A percentile compares a stretch with the other conserved stretches of the same genome.
Conservation (phyloP, 2,797 vertebrate genomes). For the Parotocinclus haroldoi region DNA sequence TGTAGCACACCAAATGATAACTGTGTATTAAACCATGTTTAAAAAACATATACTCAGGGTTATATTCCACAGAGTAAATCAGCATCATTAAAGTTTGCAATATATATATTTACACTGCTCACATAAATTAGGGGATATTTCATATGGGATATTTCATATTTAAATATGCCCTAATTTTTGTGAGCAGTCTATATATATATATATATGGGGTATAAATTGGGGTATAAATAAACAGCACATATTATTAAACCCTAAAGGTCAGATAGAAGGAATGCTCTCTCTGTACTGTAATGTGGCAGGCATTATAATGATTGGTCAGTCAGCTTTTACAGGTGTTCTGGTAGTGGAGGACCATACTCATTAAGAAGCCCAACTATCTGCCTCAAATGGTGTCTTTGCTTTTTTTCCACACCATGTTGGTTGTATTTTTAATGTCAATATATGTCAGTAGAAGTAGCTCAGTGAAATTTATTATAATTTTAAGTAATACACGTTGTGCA, state of each 20-base stretch:
- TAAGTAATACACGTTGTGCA: constrained; percentile 57
- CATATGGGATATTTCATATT: too few species aligned
- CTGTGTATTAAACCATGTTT: too few species aligned
- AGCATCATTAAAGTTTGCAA: too few species aligned
- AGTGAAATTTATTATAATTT: constrained; percentile 48
- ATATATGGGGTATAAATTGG: too few species aligned
- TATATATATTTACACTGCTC: too few species aligned
- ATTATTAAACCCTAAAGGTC: constrained; percentile 29
- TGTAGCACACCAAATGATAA: too few species aligned
- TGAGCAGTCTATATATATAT: too few species aligned
- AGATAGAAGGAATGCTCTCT: constrained; percentile 16
- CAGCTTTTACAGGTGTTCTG: constrained; percentile 24
- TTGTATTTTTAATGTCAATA: constrained; percentile 50
- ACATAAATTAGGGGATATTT: too few species aligned
- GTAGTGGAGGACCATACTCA: constrained; percentile 6
- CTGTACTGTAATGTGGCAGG: constrained; percentile 6
- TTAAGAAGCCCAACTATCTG: constrained; percentile 9
- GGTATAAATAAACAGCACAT: constrained; percentile 12
- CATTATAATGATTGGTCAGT: constrained; percentile 5
- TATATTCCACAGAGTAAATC: too few species aligned
- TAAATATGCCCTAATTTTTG: too few species aligned
- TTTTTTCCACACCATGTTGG: constrained; percentile 44
- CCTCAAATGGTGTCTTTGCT: constrained; percentile 20
- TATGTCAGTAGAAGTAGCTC: constrained; percentile 50
- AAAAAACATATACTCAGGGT: too few species aligned